Conservation (phyloP, 2,797 vertebrate species). For the Peromyscus attwateri region DNA sequence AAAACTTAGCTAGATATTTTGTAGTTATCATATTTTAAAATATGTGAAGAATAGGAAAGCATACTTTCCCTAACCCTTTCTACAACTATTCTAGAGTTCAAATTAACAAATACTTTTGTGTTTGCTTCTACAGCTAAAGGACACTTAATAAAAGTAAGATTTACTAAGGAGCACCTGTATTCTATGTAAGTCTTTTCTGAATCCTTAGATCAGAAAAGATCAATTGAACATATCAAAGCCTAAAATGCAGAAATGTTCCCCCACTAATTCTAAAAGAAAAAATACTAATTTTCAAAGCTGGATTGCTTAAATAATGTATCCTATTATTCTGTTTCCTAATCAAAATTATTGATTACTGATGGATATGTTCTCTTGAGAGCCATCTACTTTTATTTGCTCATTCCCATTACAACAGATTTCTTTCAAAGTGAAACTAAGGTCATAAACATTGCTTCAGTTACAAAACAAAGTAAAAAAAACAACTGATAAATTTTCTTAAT, state of each 20-base stretch:
- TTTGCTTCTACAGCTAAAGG: constrained; percentile 6
- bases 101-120: constrained; percentile 39
- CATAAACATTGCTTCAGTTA: neutral
- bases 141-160: neutral
- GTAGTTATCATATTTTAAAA: constrained; percentile 52
- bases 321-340: neutral
- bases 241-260: neutral
- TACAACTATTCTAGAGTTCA: constrained; percentile 35
- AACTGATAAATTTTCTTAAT: neutral
- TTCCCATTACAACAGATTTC: neutral
- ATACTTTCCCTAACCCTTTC: neutral
- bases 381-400: neutral
- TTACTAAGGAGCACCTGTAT: neutral
- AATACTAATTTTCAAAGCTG: neutral
- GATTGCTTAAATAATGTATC: neutral
- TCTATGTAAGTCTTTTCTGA: neutral
- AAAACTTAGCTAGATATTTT: constrained; percentile 8
- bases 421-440: neutral
- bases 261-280: neutral
- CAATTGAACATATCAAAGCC: neutral
- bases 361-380: neutral
- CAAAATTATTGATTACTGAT: neutral
- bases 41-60: neutral
- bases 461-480: neutral
- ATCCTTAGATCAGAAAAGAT: neutral